A percentile compares a stretch with the other conserved stretches of the same genome.
These are phyloP conservation scores for Philotrypesis tridentata DNA, from an alignment of 1,140 invertebrate genomes.

Conservation along the genomic window DNA sequence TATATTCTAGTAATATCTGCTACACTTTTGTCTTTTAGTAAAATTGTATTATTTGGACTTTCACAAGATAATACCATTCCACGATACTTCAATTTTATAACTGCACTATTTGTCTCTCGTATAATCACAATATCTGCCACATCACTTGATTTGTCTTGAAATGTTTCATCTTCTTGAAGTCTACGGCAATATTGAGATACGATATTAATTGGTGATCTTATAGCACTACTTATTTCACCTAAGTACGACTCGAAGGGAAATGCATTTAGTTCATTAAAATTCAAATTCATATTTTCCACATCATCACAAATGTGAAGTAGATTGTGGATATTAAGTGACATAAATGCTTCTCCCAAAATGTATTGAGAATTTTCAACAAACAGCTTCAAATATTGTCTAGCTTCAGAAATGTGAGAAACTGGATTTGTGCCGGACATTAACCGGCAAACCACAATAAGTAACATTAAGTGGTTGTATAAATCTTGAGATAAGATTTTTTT, in stretches of 20 bases:
- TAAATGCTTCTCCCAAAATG: constrained; percentile 45
- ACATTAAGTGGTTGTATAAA: neutral
- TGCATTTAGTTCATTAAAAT: constrained; percentile 5
- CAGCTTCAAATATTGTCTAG: constrained; percentile 43
- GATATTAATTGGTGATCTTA: constrained; percentile 13
- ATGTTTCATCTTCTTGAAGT: neutral
- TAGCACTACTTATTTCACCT: constrained; percentile 3
- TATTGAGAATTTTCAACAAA: constrained; percentile 45
- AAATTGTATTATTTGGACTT: neutral
- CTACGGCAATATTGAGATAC: constrained; percentile 19
- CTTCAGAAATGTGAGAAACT: constrained; percentile 35
- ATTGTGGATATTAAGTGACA: constrained; percentile 44
- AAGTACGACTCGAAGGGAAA: constrained; percentile 20
- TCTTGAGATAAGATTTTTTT: constrained; percentile 49
- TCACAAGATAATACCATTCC: neutral
- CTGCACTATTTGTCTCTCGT: neutral
- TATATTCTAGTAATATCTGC: neutral
- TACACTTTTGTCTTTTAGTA: neutral
- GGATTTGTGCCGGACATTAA: neutral
- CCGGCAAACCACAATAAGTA: neutral
- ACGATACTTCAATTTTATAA: neutral
- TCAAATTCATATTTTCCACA: neutral
- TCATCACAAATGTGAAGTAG: constrained; percentile 6
- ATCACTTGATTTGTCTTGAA: neutral
- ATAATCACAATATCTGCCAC: neutral